These are phyloP conservation scores for Temnothorax ravouxi DNA, from an alignment of 2,888 invertebrate species.

Conservation along the genomic window DNA sequence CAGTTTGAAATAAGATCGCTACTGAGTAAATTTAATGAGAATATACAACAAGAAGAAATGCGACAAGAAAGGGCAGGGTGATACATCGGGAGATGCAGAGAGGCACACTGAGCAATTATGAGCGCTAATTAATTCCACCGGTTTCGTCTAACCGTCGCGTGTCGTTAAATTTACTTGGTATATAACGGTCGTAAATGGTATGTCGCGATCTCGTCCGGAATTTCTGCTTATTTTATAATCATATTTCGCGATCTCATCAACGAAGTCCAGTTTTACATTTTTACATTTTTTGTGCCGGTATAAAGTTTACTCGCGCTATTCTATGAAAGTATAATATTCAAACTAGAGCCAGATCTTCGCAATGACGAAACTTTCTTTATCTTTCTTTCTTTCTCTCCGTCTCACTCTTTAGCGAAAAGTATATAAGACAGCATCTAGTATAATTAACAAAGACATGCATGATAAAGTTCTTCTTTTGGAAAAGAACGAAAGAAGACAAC, in stretches of 20 bases:
- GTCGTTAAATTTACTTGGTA: conserved; percentile 59
- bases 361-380: background rate
- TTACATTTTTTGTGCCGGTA: conserved; percentile 5
- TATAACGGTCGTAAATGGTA: conserved; percentile 56
- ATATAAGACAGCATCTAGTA: background rate
- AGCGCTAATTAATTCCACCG: conserved; percentile 78
- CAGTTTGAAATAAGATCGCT: conserved; percentile 47
- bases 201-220: conserved; percentile 36
- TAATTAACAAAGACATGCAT: conserved; percentile 29
- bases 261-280: background rate
- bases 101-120: conserved; percentile 60
- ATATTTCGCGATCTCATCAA: conserved; percentile 37
- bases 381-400: background rate
- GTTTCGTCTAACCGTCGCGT: conserved; percentile 73
- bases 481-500: background rate
- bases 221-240: conserved; percentile 65
- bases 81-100: conserved; percentile 10
- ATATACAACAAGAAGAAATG: conserved; percentile 30
- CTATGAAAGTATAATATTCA: conserved; percentile 15
- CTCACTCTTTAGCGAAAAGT: background rate
- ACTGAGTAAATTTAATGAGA: conserved; percentile 48
- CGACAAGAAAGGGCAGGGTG: conserved; percentile 14
- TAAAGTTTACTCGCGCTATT: conserved; percentile 9
- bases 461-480: background rate
- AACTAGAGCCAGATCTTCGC: background rate